Evolutionary conservation across 1,140 invertebrate genomes (phyloP), one percentile per base, ranked within the genome.

Genomic region (Rhopalosiphum padi): DNA sequence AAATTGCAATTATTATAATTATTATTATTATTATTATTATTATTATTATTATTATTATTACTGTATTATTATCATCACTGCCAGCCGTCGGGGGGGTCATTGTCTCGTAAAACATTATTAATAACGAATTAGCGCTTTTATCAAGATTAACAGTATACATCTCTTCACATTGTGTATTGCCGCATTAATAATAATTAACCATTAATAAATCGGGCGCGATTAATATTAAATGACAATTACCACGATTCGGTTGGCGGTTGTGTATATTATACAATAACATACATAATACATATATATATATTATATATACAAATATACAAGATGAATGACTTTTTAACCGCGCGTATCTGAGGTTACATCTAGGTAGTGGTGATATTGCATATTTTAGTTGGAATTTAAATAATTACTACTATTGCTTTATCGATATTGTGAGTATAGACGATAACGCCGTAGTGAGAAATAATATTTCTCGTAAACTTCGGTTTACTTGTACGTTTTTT

Each of bases 131-230:
- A 90, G 41, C 21, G 89, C 89, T 90, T 90, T 90, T 89, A 89
- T 89, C 88, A 89, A 89, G 51, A 89, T 89, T 89, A 55, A 89
- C 88, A 23, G 88, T 41, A 55, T 77, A 77, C 60, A n/a, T 89
- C 11, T 89, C 21, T 89, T 68, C 89, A 43, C 35, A 25, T 90
- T 41, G 37, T 55, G 25, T 43, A 90, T 46, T n/a, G 89, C 37
- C 37, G 53, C 89, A 43, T 90, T 90, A 90, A 90, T 90, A 90
- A 90, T 90, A 90, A 90, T 90, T 90, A 68, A n/a, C n/a, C 89
- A 90, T 90, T 90, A 90, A 90, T 90, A 68, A 90, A 68, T 43
- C 23, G 89, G 11, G 11, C 15, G 37, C 55, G 53, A 90, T 90
- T 90, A 90, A 90, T 90, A 68, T 68, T 30, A 43, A 90, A 90